Percentiles rank a stretch among this genome's conserved stretches.
Evolutionary conservation across 2,113 vertebrate genomes (phyloP).

Genomic region (Catharus minimus): DNA sequence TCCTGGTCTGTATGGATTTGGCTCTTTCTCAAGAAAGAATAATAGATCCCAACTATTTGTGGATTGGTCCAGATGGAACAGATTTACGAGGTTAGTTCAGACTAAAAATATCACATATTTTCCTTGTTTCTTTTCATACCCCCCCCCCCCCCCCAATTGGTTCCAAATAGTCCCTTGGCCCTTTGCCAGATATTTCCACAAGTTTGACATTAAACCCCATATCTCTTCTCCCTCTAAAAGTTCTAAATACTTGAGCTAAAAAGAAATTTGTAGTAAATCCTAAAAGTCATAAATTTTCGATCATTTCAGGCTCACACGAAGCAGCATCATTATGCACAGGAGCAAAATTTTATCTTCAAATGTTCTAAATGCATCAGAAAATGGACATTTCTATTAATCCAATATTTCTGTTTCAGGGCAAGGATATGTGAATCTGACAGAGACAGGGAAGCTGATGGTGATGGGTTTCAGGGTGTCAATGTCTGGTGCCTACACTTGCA

Average conservation of each 20-base stretch:
- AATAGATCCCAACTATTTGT: slow-evolving; percentile 72
- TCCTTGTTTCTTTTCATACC: not conserved
- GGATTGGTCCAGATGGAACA: slow-evolving; percentile 75
- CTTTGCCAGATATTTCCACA: not conserved
- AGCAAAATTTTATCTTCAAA: not conserved
- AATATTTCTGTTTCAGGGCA: slow-evolving; percentile 60
- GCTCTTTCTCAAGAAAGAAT: slow-evolving; percentile 55
- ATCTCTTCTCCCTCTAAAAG: not conserved
- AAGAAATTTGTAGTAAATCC: not conserved
- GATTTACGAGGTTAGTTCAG: slow-evolving; percentile 65
- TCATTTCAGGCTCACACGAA: accelerated
- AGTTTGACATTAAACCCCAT: not conserved
- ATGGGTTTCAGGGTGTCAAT: slow-evolving; percentile 62
- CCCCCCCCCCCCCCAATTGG: no score
- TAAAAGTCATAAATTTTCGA: not conserved
- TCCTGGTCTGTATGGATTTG: slow-evolving; percentile 73
- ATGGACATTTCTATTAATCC: not conserved
- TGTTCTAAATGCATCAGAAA: not conserved
- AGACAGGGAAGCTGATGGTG: slow-evolving; percentile 70
- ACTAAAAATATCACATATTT: not conserved
- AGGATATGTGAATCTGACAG: slow-evolving; percentile 38
- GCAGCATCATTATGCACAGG: not conserved
- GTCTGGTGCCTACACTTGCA: slow-evolving; percentile 76
- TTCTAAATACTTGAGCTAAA: not conserved
- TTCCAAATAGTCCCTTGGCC: not conserved